A percentile compares a stretch with the other conserved stretches of the same genome.
Evolutionary conservation across 1,140 invertebrate species (phyloP).

Genomic region (Stenopsyche tienmushanensis): DNA sequence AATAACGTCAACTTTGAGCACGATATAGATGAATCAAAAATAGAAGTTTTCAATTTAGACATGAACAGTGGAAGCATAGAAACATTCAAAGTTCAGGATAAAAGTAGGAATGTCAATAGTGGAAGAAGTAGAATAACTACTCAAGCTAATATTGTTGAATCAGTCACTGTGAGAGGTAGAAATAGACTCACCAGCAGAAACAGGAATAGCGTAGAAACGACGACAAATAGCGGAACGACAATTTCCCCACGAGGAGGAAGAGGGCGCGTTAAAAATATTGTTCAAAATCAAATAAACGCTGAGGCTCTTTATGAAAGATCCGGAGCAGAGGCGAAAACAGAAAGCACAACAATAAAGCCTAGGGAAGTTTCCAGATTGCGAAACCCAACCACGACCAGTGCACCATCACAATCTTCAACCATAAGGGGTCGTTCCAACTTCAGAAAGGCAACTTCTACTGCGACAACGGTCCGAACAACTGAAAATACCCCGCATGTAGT

Average conservation of each 20-base stretch:
- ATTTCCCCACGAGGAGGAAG: conserved; percentile 1
- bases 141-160: background rate
- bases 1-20: background rate
- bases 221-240: background rate
- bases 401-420: background rate
- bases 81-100: background rate
- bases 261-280: conserved; percentile 7
- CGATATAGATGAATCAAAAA: conserved; percentile 34
- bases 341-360: conserved; percentile 24
- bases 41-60: conserved; percentile 40
- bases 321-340: conserved; percentile 14
- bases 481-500: conserved; percentile 4
- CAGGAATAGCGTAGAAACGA: background rate
- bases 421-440: background rate
- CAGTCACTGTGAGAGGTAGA: conserved; percentile 9
- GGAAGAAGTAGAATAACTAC: conserved; percentile 16
- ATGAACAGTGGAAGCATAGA: conserved; percentile 33
- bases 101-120: conserved; percentile 5
- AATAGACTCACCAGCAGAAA: conserved; percentile 25
- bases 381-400: background rate
- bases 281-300: conserved; percentile 16
- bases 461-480: background rate
- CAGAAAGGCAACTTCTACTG: conserved; percentile 5
- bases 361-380: conserved; percentile 15
- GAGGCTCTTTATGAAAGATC: conserved; percentile 36